phyloP scores from a whole-genome alignment of 2,888 invertebrate genomes.

The Tolmerus cingulatus region DNA sequence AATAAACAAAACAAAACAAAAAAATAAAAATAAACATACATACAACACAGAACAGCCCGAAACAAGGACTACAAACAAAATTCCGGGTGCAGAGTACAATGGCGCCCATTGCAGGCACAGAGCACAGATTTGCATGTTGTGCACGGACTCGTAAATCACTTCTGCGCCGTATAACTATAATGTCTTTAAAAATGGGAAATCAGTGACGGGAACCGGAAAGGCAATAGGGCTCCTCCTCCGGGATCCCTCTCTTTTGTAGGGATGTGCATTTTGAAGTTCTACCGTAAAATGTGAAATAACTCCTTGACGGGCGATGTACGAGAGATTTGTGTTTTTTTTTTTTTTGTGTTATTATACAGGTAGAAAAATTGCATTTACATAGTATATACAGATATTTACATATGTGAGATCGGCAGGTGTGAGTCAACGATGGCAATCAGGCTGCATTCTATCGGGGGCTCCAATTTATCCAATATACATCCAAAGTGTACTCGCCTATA shows the following conservation, averaged over 20 bases:
- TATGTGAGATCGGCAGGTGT: neutral
- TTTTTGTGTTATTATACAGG: neutral
- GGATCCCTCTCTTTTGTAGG: neutral
- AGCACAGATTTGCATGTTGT: constrained; percentile 35
- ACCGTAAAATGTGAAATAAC: neutral
- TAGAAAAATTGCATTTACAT: neutral
- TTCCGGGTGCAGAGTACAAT: neutral
- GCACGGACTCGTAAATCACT: constrained; percentile 37
- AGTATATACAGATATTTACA: neutral
- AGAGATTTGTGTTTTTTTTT: neutral
- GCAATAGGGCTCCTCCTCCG: neutral
- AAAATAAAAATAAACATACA: neutral
- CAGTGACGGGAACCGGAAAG: constrained; percentile 9
- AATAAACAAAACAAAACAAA: neutral
- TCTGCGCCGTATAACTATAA: constrained; percentile 22
- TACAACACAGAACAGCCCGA: neutral
- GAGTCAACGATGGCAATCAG: neutral
- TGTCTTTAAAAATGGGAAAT: constrained; percentile 18
- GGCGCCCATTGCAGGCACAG: neutral
- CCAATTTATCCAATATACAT: neutral
- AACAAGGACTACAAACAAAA: neutral
- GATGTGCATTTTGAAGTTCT: neutral
- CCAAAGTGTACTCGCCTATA: neutral
- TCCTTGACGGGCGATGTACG: neutral
- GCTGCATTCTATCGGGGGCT: neutral